phyloP scores from a whole-genome alignment of 2,113 vertebrate species.

The Hoplias malabaricus region DNA sequence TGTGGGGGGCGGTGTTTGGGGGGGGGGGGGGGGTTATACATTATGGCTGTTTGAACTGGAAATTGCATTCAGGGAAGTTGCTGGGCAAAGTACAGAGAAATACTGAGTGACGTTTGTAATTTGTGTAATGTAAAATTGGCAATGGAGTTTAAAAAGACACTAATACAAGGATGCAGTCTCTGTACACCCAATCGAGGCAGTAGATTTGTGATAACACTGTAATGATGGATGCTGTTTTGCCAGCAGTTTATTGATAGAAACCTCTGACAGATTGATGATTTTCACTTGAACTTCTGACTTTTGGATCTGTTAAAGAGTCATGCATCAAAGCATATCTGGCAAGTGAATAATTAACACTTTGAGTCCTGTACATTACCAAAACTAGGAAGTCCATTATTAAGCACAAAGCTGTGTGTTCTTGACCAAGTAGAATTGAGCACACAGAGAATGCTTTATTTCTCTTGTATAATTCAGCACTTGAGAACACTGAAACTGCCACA shows the following conservation, averaged over 20 bases:
- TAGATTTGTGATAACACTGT: not conserved
- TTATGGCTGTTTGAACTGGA: too few species aligned
- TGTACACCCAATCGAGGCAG: too few species aligned
- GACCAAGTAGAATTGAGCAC: not conserved
- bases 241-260: not conserved
- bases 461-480: not conserved
- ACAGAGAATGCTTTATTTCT: slow-evolving; percentile 6
- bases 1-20: too few species aligned
- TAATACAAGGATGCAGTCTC: too few species aligned
- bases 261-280: not conserved
- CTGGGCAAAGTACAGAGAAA: too few species aligned
- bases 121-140: too few species aligned
- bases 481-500: not conserved
- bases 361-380: not conserved
- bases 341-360: not conserved
- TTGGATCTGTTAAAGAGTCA: not conserved
- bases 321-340: not conserved
- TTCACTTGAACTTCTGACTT: not conserved
- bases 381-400: not conserved
- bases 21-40: too few species aligned
- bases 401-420: not conserved
- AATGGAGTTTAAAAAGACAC: too few species aligned
- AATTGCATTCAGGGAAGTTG: too few species aligned
- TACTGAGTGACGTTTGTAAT: too few species aligned
- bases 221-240: not conserved